Percentiles rank a stretch among this genome's conserved stretches.
Evolutionary conservation across 2,888 invertebrate species (phyloP).

Genomic region (Neocrepidodera transversa): DNA sequence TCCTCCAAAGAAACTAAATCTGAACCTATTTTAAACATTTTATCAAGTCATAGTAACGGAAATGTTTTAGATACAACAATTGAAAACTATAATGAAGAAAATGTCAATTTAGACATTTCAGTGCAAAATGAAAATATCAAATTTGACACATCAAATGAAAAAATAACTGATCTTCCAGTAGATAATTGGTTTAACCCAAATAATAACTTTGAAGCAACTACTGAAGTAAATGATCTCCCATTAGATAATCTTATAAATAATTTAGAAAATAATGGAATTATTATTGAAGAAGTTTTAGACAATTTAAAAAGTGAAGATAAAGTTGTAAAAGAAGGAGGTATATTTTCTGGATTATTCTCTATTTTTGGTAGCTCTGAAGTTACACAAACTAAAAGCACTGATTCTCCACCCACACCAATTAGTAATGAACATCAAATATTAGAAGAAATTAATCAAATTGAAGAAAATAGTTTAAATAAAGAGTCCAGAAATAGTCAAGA

Average conservation of each 20-base stretch:
- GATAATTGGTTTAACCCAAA: background rate
- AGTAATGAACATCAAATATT: conserved; percentile 4
- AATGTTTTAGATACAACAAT: background rate
- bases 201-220: background rate
- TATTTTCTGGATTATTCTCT: conserved; percentile 26
- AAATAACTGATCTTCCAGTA: background rate
- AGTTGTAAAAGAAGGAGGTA: conserved; percentile 16
- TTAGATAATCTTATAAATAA: background rate
- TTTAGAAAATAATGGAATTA: background rate
- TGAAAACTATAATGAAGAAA: background rate
- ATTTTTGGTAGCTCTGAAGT: conserved; percentile 10
- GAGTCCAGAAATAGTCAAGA: background rate
- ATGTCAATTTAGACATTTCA: background rate
- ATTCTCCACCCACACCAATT: conserved; percentile 4
- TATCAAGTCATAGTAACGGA: background rate
- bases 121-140: no score
- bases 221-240: background rate
- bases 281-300: conserved; percentile 3
- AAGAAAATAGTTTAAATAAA: background rate
- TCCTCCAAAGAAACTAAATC: background rate
- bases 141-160: background rate
- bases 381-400: background rate
- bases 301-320: conserved; percentile 14
- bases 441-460: conserved; percentile 1
- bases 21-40: background rate